phyloP scores from a whole-genome alignment of 2,113 vertebrate species.

The Rhinogobius similis region DNA sequence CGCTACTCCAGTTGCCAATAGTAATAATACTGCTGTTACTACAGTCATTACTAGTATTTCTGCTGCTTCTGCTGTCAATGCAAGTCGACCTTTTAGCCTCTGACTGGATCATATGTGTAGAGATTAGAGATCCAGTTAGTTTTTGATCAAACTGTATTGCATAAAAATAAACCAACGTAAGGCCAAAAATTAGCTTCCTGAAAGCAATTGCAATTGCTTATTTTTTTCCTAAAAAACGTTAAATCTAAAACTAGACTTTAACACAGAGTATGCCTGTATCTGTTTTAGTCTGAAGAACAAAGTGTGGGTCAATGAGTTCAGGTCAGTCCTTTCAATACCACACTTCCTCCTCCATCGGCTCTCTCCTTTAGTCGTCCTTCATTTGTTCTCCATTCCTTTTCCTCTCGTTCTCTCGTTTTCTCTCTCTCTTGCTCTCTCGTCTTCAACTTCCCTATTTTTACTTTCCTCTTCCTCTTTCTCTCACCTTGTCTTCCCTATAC shows the following conservation, averaged over 20 bases:
- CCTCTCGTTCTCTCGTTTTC: no score
- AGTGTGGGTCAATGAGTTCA: conserved; percentile 3
- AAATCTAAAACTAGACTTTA: not conserved
- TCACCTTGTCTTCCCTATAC: no score
- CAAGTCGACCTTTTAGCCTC: no score
- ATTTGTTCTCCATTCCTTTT: not conserved
- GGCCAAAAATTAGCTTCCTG: no score
- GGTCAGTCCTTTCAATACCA: not conserved
- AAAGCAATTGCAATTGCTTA: no score
- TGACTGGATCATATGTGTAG: not conserved
- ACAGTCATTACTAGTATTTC: not conserved
- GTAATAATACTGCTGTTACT: no score
- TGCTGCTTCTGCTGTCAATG: no score
- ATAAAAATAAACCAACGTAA: not conserved
- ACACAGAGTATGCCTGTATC: not conserved
- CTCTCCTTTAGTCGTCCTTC: not conserved
- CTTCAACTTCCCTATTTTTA: no score
- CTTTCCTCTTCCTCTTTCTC: no score
- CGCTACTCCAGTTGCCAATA: not conserved
- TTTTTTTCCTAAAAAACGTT: no score
- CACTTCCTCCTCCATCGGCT: not conserved
- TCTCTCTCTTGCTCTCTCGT: not conserved
- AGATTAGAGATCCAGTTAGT: not conserved
- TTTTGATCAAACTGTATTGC: not conserved
- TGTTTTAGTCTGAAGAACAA: conserved; percentile 1